These are phyloP conservation scores for Pterois miles DNA, from an alignment of 2,797 vertebrate genomes.

Conservation along the genomic window DNA sequence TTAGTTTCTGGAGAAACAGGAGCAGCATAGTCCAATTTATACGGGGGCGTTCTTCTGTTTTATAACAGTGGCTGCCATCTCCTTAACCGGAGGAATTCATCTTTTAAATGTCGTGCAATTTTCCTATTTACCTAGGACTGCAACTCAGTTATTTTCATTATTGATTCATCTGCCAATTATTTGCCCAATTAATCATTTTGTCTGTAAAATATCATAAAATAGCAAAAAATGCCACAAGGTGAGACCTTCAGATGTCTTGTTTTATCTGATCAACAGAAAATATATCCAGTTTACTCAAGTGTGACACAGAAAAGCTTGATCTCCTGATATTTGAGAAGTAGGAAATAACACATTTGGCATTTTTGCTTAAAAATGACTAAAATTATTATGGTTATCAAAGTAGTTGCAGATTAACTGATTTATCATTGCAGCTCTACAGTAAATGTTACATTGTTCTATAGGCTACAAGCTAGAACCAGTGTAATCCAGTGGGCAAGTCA, in stretches of 20 bases:
- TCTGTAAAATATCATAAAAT: background rate
- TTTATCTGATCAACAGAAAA: background rate
- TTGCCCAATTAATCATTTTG: background rate
- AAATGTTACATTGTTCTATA: background rate
- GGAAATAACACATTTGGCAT: background rate
- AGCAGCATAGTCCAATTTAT: background rate
- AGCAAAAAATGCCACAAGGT: background rate
- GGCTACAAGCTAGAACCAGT: background rate
- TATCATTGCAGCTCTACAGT: background rate
- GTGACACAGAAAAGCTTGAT: background rate
- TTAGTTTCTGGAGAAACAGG: slow-evolving; percentile 11
- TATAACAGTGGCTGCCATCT: background rate
- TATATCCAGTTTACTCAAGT: background rate
- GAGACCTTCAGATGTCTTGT: background rate
- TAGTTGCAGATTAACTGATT: background rate
- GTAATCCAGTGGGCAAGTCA: too few species aligned
- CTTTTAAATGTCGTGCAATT: background rate
- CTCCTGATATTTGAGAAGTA: background rate
- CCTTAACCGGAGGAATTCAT: background rate
- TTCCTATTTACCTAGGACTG: background rate
- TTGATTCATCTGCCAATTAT: background rate
- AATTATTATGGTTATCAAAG: background rate
- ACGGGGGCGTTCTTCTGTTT: background rate
- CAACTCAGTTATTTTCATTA: background rate
- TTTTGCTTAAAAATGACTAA: background rate